These are phyloP conservation scores for Rhynchonycteris naso DNA, from an alignment of 2,797 vertebrate genomes.

Conservation along the genomic window DNA sequence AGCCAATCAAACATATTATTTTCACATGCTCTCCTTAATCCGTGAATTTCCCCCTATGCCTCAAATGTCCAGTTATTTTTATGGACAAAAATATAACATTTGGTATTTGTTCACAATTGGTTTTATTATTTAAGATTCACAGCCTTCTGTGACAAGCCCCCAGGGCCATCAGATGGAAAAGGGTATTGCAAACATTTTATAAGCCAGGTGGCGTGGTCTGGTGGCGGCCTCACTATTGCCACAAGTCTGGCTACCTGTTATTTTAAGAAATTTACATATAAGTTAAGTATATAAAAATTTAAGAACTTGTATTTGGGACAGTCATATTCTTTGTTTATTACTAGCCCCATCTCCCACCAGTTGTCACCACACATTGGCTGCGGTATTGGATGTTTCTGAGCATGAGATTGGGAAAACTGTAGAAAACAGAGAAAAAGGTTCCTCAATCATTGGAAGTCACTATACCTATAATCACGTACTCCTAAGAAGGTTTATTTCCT, in stretches of 20 bases:
- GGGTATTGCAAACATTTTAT: neutral
- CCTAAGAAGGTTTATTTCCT: neutral
- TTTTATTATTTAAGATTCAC: neutral
- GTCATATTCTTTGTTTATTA: neutral
- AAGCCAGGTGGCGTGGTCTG: rapidly evolving
- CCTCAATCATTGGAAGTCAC: neutral
- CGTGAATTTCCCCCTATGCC: neutral
- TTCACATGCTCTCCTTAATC: neutral
- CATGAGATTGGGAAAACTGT: neutral
- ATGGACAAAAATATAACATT: neutral
- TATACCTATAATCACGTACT: rapidly evolving
- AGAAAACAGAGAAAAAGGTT: neutral
- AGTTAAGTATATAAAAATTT: no score
- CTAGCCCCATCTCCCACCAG: neutral
- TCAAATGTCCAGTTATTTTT: constrained; percentile 15
- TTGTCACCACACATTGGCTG: neutral
- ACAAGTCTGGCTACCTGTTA: neutral
- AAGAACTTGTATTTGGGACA: neutral
- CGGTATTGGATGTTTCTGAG: neutral
- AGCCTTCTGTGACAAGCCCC: neutral
- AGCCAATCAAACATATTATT: neutral
- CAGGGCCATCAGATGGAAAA: neutral
- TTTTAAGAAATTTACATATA: neutral
- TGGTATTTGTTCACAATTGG: neutral
- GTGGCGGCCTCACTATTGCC: neutral